Conservation (phyloP, 2,888 invertebrate species). For the Fragum sueziense region DNA sequence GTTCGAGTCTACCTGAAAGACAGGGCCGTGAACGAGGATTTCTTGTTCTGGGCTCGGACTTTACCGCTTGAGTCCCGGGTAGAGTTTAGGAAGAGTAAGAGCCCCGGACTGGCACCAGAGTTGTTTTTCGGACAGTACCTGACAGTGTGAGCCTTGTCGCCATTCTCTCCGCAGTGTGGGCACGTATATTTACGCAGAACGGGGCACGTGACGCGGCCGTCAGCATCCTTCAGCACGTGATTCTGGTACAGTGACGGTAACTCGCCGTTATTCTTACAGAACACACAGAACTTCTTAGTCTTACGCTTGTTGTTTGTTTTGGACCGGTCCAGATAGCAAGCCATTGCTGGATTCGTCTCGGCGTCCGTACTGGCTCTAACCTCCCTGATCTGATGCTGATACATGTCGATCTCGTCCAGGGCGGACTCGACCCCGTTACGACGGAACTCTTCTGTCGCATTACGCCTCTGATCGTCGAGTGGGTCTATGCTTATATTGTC, state of each 20-base stretch:
- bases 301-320: conserved; percentile 54
- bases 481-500: not conserved
- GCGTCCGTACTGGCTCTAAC: conserved; percentile 1
- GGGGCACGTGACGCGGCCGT: conserved; percentile 87
- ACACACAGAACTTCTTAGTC: conserved; percentile 85
- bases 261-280: conserved; percentile 91
- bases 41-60: not conserved
- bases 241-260: conserved; percentile 86
- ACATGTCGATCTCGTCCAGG: conserved; percentile 65
- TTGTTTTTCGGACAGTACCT: conserved; percentile 86
- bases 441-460: conserved; percentile 58
- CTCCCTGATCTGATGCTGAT: conserved; percentile 59
- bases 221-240: conserved; percentile 87
- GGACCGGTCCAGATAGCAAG: conserved; percentile 53
- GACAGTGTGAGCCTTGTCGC: conserved; percentile 89
- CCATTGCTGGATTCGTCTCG: conserved; percentile 10
- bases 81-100: conserved; percentile 14
- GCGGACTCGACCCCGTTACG: conserved; percentile 63
- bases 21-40: not conserved
- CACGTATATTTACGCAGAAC: conserved; percentile 88
- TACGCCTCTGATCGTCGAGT: conserved; percentile 10
- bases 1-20: not conserved
- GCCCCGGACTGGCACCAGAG: conserved; percentile 20
- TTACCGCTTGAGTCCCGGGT: not conserved
- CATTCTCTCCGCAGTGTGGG: conserved; percentile 87